A percentile compares a stretch with the other conserved stretches of the same genome.
These are phyloP conservation scores for Balaeniceps rex DNA, from an alignment of 2,113 vertebrate species.

Conservation along the genomic window DNA sequence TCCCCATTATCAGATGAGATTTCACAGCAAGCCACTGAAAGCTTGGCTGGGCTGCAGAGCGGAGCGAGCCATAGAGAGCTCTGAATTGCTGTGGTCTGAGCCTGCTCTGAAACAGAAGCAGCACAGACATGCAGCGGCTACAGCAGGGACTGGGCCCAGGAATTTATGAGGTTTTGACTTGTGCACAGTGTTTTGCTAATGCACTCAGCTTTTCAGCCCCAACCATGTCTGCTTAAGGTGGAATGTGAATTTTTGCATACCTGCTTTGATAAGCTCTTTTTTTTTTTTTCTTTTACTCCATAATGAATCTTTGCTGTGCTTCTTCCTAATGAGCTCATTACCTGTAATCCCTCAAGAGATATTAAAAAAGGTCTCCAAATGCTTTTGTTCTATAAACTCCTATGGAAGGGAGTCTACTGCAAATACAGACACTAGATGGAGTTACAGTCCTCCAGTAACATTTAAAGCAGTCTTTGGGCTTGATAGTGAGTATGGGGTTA, in stretches of 20 bases:
- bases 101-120: background rate
- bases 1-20: background rate
- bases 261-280: background rate
- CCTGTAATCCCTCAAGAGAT: background rate
- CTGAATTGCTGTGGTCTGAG: background rate
- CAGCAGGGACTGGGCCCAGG: background rate
- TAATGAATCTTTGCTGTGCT: background rate
- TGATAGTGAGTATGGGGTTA: background rate
- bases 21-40: background rate
- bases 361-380: background rate
- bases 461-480: background rate
- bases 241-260: background rate
- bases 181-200: background rate
- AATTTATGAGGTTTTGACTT: background rate
- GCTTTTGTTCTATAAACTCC: background rate
- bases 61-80: background rate
- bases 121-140: background rate
- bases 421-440: slow-evolving; percentile 47
- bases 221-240: background rate
- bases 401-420: background rate
- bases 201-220: background rate
- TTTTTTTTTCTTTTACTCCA: background rate
- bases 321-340: background rate
- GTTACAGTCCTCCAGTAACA: background rate
- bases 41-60: background rate